Percentiles rank a stretch among this genome's conserved stretches.
These are phyloP conservation scores for Adelges cooleyi DNA, from an alignment of 1,140 invertebrate species.

Conservation along the genomic window DNA sequence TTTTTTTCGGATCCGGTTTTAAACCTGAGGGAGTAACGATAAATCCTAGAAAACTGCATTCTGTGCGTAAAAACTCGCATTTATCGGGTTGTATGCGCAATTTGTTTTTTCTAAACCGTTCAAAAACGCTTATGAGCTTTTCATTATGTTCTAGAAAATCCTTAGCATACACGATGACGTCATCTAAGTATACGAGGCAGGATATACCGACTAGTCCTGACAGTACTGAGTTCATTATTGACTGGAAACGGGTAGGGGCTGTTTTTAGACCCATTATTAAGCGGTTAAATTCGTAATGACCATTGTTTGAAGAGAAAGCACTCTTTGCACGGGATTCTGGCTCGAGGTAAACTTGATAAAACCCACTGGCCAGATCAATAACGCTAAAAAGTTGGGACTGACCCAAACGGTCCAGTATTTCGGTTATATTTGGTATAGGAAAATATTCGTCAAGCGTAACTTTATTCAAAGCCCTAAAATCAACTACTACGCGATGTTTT, in stretches of 20 bases:
- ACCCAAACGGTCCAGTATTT: constrained; percentile 38
- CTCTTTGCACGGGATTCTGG: constrained; percentile 39
- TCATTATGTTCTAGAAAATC: constrained; percentile 29
- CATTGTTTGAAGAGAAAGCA: constrained; percentile 38
- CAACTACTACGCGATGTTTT: no score
- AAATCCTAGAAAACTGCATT: constrained; percentile 40
- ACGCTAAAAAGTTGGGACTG: constrained; percentile 38
- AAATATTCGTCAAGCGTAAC: no score
- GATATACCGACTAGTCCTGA: constrained; percentile 22
- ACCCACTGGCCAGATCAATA: constrained; percentile 42
- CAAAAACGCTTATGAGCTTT: not conserved
- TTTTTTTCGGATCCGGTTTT: constrained; percentile 39
- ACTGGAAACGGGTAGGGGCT: constrained; percentile 40
- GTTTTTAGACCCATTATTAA: constrained; percentile 41
- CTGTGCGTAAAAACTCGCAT: not conserved
- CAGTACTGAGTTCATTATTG: constrained; percentile 37
- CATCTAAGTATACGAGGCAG: constrained; percentile 37
- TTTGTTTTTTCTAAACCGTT: not conserved
- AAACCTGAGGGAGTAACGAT: constrained; percentile 38
- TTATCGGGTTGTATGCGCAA: not conserved
- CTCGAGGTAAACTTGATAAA: constrained; percentile 41
- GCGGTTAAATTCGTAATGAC: constrained; percentile 38
- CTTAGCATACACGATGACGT: constrained; percentile 40
- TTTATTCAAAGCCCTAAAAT: no score
- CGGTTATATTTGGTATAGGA: no score